Evolutionary conservation across 2,797 vertebrate species (phyloP).

Genomic region (Melanotaenia pygmaea): DNA sequence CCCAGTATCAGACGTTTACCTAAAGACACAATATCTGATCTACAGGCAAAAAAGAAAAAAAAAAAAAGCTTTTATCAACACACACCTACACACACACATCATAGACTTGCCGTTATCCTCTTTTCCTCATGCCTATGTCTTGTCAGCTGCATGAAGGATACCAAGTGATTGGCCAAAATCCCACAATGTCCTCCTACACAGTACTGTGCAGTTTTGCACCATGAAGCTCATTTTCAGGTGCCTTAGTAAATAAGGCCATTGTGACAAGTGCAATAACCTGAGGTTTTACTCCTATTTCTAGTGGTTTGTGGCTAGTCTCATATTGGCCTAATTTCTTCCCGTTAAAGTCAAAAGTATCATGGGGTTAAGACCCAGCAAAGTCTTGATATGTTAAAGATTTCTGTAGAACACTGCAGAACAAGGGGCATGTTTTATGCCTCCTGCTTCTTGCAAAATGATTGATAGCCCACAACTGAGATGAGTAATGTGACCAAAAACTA

Average conservation of each 20-base stretch:
- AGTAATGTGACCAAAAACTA: conserved; percentile 41
- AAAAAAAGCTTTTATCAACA: conserved; percentile 7
- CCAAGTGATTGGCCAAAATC: conserved; percentile 60
- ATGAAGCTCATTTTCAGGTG: conserved; percentile 67
- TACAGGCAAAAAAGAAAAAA: conserved; percentile 9
- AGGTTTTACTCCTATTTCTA: conserved; percentile 68
- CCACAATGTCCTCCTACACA: conserved; percentile 68
- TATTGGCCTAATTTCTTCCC: conserved; percentile 51
- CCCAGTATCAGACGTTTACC: neutral
- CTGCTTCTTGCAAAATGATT: conserved; percentile 32
- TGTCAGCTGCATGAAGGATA: conserved; percentile 51
- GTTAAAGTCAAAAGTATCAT: conserved; percentile 40
- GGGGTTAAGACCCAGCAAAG: conserved; percentile 13
- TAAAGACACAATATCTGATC: conserved; percentile 20
- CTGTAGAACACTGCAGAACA: conserved; percentile 19
- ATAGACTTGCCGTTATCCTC: conserved; percentile 46
- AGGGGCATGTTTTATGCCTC: conserved; percentile 13
- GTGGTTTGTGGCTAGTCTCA: conserved; percentile 48
- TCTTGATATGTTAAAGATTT: conserved; percentile 13
- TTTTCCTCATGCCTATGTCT: conserved; percentile 47
- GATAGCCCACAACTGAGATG: conserved; percentile 34
- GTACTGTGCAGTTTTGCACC: conserved; percentile 63
- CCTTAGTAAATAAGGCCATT: conserved; percentile 70
- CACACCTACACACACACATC: conserved; percentile 47
- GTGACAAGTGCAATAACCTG: conserved; percentile 74